Evolutionary conservation across 2,888 invertebrate genomes (phyloP).

Genomic region (Salpingus planirostris): DNA sequence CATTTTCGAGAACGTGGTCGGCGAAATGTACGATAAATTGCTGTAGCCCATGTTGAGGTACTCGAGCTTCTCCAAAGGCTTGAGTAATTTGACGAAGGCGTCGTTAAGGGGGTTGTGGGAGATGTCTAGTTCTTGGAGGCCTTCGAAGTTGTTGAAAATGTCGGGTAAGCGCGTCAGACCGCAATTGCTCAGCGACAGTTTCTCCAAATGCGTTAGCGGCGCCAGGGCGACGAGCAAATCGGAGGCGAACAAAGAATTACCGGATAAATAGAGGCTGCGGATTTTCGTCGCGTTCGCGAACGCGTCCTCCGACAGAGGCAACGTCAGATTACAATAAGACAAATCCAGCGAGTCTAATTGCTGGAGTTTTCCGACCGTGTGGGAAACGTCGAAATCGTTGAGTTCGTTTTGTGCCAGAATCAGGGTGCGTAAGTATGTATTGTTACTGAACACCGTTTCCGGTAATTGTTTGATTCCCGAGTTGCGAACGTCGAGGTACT

Average conservation of each 20-base stretch:
- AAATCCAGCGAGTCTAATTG: constrained; percentile 58
- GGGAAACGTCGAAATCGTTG: constrained; percentile 54
- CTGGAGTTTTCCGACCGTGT: constrained; percentile 55
- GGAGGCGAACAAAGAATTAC: constrained; percentile 59
- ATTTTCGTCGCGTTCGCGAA: constrained; percentile 60
- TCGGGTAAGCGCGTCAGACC: constrained; percentile 55
- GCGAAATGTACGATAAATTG: constrained; percentile 55
- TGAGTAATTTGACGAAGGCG: constrained; percentile 56
- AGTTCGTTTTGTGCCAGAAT: constrained; percentile 59
- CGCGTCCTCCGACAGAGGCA: constrained; percentile 58
- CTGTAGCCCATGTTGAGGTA: constrained; percentile 67
- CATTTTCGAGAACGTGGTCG: constrained; percentile 60
- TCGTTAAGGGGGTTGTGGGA: constrained; percentile 61
- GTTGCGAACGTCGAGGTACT: constrained; percentile 54
- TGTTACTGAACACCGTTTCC: constrained; percentile 56
- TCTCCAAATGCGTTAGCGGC: constrained; percentile 56
- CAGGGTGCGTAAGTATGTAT: constrained; percentile 54
- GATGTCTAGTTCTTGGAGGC: constrained; percentile 59
- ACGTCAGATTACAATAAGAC: constrained; percentile 58
- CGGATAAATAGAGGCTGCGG: constrained; percentile 55
- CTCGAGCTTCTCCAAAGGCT: constrained; percentile 56
- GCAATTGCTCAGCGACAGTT: constrained; percentile 58
- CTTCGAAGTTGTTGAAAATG: constrained; percentile 56
- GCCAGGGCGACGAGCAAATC: constrained; percentile 57
- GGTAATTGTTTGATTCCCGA: constrained; percentile 53